Percentiles rank a stretch among this genome's conserved stretches.
Conservation (phyloP, 2,888 invertebrate species). For the Oxycera nigricornis region DNA sequence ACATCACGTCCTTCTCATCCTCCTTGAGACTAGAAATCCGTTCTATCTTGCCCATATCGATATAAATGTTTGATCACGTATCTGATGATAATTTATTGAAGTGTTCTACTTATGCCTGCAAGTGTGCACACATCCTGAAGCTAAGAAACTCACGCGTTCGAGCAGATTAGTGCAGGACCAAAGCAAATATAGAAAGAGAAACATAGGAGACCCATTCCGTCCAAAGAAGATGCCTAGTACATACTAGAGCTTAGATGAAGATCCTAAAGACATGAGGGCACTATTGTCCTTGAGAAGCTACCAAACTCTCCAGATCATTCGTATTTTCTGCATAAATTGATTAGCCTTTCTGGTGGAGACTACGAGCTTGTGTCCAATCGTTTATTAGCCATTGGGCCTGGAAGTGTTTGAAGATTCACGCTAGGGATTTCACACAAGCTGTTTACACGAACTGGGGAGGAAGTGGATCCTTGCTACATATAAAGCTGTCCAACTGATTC, state of each 20-base stretch:
- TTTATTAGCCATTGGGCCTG: conserved; percentile 30
- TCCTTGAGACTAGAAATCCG: background rate
- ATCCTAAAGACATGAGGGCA: conserved; percentile 1
- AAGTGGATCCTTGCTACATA: too few species aligned
- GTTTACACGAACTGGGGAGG: too few species aligned
- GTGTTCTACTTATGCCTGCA: conserved; percentile 30
- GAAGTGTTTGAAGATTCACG: background rate
- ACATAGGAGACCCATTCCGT: background rate
- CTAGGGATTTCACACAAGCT: background rate
- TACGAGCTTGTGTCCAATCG: conserved; percentile 30
- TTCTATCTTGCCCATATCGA: conserved; percentile 34
- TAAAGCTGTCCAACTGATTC: too few species aligned
- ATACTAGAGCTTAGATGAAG: background rate
- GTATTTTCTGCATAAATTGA: conserved; percentile 48
- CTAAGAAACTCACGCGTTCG: conserved; percentile 4
- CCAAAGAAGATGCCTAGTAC: background rate
- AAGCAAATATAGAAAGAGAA: background rate
- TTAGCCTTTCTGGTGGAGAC: conserved; percentile 41
- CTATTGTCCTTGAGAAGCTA: background rate
- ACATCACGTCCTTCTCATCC: conserved; percentile 27
- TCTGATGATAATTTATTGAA: conserved; percentile 45
- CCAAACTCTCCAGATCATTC: conserved; percentile 36
- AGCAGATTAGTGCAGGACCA: background rate
- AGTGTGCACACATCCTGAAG: conserved; percentile 12
- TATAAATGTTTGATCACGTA: conserved; percentile 47